Evolutionary conservation across 2,113 vertebrate species (phyloP).

Genomic region (Eonycteris spelaea): DNA sequence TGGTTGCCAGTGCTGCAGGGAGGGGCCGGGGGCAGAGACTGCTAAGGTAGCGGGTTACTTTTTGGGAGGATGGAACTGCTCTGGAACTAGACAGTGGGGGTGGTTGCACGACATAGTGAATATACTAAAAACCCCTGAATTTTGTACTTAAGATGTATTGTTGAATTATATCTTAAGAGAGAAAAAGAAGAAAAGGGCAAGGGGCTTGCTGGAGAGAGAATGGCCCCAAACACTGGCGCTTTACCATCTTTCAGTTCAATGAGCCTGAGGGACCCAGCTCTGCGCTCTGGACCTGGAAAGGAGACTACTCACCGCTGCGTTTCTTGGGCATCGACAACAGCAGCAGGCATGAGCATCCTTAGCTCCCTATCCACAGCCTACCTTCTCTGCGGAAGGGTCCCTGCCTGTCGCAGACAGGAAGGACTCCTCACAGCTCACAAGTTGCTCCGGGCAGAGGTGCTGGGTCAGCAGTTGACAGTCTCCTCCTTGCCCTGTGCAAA

Average conservation of each 20-base stretch:
- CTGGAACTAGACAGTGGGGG: neutral
- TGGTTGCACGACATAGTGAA: neutral
- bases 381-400: neutral
- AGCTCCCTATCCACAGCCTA: neutral
- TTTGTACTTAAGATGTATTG: neutral
- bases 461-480: neutral
- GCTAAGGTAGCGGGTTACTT: neutral
- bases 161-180: neutral
- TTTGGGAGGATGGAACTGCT: neutral
- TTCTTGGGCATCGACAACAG: neutral
- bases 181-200: neutral
- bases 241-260: neutral
- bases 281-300: neutral
- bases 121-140: neutral
- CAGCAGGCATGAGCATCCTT: neutral
- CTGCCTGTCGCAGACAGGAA: neutral
- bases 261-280: neutral
- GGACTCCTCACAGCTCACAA: neutral
- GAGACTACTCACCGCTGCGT: fast-evolving
- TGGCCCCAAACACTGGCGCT: neutral
- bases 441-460: neutral
- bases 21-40: neutral
- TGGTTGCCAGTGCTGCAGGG: neutral
- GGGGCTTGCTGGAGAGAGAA: neutral
- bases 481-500: neutral